Percentiles rank a stretch among this genome's conserved stretches.
phyloP scores from a whole-genome alignment of 2,113 vertebrate species.

The Brienomyrus brachyistius region DNA sequence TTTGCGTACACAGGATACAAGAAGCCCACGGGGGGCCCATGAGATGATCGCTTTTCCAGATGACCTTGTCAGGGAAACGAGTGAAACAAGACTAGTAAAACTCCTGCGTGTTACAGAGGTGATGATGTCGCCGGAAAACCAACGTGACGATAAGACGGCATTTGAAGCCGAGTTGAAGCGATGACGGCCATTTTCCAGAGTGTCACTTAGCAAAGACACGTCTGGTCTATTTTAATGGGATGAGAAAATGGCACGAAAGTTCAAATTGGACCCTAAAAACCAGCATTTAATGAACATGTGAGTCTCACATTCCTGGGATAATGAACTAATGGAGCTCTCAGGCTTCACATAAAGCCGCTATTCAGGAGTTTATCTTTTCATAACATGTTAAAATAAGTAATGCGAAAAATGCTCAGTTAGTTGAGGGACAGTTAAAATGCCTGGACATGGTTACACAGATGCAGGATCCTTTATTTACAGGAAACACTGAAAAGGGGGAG shows the following conservation, averaged over 20 bases:
- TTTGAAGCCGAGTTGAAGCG: neutral
- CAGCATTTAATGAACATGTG: neutral
- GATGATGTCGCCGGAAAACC: neutral
- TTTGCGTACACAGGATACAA: neutral
- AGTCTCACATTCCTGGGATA: neutral
- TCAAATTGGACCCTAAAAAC: neutral
- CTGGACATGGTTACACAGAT: neutral
- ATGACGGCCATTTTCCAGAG: neutral
- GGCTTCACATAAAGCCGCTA: neutral
- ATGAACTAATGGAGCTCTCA: neutral
- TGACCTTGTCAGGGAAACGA: neutral
- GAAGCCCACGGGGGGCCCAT: neutral
- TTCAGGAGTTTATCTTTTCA: neutral
- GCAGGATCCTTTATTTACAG: conserved; percentile 1
- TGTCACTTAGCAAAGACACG: neutral
- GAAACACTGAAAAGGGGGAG: neutral
- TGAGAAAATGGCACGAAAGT: neutral
- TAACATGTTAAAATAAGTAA: neutral
- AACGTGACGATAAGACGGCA: neutral
- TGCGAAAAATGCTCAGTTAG: neutral
- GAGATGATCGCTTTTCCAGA: neutral
- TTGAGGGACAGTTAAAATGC: neutral
- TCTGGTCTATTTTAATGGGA: neutral
- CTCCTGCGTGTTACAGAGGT: neutral
- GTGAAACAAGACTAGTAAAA: neutral